Evolutionary conservation across 2,888 invertebrate genomes (phyloP), one percentile per base, ranked within the genome.

Genomic region (Tetragonisca angustula): DNA sequence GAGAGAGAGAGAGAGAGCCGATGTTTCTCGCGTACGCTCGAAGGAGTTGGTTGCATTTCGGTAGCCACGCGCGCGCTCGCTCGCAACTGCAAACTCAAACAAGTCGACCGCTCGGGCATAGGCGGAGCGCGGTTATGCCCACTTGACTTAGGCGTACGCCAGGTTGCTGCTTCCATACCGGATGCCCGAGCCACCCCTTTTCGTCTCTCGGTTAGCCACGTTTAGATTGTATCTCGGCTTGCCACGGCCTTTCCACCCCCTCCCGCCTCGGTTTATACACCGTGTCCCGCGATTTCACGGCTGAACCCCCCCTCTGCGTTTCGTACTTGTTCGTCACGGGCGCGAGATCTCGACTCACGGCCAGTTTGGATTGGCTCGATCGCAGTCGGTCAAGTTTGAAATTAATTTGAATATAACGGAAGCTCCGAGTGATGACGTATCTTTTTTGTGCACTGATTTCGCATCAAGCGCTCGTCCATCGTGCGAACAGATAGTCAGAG

Each of bases 1-100:
- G 50, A 17, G 4, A 17, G 24, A 24, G 9, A 15, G 17, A 24
- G 24, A 17, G 19, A 50, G 52, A 27, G 36, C 21, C 21, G 3
- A 24, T 19, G 36, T 24, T 19, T 21, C 24, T 32, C 54, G 4
- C 54, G 19, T 9, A 32, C 50, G 68, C 52, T 21, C 19, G 77
- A 76, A 70, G 77, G 77, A 80, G 77, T 52, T 65, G 68, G 79
- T 52, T 65, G 70, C 71, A 59, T 72, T 77, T 74, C 50, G 72
- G 76, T 65, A 62, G 71, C 71, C 49, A n/a, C 76, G 50, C 21
- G 69, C 76, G 76, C 81, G 74, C 79, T 65, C 56, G 52, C 27
- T 4, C 81, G 81, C 79, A 85, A 75, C 75, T 78, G 81, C 84
- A 75, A 88, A 85, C 72, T 87, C 81, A 82, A 88, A 85, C 89